A percentile compares a stretch with the other conserved stretches of the same genome.
Conservation (phyloP, 92 coral and sea anemone genomes). For the Palythoa heliodiscus region DNA sequence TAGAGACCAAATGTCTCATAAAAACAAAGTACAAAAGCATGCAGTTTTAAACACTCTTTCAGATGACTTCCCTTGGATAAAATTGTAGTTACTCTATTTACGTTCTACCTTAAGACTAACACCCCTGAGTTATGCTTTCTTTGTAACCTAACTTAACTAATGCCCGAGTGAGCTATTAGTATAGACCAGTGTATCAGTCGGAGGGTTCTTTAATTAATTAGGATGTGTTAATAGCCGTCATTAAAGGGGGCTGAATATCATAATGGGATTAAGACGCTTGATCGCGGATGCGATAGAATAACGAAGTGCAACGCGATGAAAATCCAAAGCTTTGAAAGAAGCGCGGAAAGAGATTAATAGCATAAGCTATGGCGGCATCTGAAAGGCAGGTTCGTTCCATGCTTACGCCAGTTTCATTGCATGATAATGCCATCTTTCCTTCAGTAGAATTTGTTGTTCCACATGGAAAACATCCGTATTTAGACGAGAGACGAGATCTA, state of each 20-base stretch:
- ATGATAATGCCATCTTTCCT: neutral
- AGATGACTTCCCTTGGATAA: slow-evolving; percentile 13
- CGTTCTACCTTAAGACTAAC: neutral
- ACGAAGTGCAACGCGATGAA: slow-evolving; percentile 39
- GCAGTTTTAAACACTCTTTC: slow-evolving; percentile 25
- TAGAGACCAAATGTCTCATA: slow-evolving; percentile 35
- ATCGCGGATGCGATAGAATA: slow-evolving; percentile 64
- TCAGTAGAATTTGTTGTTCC: slow-evolving; percentile 15
- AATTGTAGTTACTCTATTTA: neutral
- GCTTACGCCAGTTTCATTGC: slow-evolving; percentile 4
- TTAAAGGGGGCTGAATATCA: slow-evolving; percentile 59
- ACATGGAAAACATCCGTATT: neutral
- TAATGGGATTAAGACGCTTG: slow-evolving; percentile 76
- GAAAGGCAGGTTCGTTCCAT: neutral
- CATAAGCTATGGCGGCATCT: slow-evolving; percentile 14
- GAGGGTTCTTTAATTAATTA: slow-evolving; percentile 57
- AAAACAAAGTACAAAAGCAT: slow-evolving; percentile 19
- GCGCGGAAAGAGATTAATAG: slow-evolving; percentile 19
- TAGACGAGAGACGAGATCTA: neutral
- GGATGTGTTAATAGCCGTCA: slow-evolving; percentile 74
- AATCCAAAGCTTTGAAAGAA: slow-evolving; percentile 21
- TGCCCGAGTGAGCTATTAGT: neutral
- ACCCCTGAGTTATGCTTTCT: neutral
- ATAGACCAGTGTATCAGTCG: slow-evolving; percentile 15
- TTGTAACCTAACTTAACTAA: neutral